phyloP scores from a whole-genome alignment of 2,113 vertebrate species.

The Phylloscopus trochiloides region DNA sequence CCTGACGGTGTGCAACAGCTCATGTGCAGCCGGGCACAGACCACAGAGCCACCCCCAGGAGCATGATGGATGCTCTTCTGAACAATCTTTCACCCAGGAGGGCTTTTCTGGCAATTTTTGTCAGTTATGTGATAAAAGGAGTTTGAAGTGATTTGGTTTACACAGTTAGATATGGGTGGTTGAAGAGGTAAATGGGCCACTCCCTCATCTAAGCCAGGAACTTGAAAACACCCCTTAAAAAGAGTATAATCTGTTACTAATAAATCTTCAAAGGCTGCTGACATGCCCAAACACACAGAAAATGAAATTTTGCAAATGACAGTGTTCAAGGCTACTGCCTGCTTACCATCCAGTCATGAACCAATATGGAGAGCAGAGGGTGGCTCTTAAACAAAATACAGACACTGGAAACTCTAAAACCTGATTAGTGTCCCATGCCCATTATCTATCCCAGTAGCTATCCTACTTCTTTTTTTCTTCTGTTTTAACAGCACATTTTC shows the following conservation, averaged over 20 bases:
- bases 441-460: background rate
- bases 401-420: background rate
- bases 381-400: background rate
- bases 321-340: background rate
- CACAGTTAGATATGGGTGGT: background rate
- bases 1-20: background rate
- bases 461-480: background rate
- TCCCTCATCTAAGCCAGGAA: conserved; percentile 21
- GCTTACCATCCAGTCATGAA: background rate
- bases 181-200: background rate
- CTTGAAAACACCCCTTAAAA: conserved; percentile 6
- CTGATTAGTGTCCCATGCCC: background rate
- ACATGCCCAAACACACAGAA: conserved; percentile 42
- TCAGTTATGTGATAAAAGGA: background rate
- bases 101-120: background rate
- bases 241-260: conserved; percentile 30
- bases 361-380: background rate
- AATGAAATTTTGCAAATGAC: conserved; percentile 11
- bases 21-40: accelerated
- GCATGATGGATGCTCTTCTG: background rate
- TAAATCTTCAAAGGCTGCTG: conserved; percentile 40
- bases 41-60: background rate
- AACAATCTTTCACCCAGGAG: background rate
- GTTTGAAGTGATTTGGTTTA: background rate
- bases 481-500: background rate